These are phyloP conservation scores for Natator depressus DNA, from an alignment of 2,113 vertebrate species.

Conservation along the genomic window DNA sequence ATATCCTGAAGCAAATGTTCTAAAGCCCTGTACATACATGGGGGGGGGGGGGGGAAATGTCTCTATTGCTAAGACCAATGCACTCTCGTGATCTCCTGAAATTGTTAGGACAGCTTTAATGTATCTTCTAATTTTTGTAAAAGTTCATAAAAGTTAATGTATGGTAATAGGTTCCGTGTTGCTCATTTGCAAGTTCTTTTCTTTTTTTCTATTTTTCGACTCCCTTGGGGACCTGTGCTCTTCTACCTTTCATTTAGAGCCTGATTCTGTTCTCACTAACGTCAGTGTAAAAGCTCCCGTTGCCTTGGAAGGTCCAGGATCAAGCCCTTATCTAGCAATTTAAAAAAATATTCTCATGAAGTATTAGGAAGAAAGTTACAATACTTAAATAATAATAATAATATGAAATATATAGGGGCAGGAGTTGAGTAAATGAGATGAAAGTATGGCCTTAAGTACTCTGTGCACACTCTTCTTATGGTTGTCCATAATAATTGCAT, in stretches of 20 bases:
- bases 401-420: neutral
- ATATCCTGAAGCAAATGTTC: slow-evolving; percentile 23
- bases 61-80: neutral
- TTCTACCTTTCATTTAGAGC: neutral
- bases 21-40: neutral
- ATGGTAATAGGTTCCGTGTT: neutral
- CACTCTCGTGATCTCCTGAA: slow-evolving; percentile 26
- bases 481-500: neutral
- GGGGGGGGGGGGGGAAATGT: neutral
- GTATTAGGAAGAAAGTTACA: neutral
- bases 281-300: neutral
- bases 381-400: neutral
- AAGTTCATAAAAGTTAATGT: neutral
- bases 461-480: neutral
- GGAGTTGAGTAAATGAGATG: neutral
- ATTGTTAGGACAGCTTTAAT: slow-evolving; percentile 16
- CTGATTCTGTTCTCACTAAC: neutral
- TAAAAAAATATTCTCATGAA: neutral
- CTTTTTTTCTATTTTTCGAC: neutral
- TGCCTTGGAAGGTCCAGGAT: neutral
- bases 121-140: slow-evolving; percentile 37
- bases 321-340: fast-evolving
- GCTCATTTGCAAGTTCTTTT: fast-evolving
- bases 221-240: neutral
- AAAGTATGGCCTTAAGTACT: neutral